Percentiles rank a stretch among this genome's conserved stretches.
Evolutionary conservation across 2,888 invertebrate genomes (phyloP).

Genomic region (Osmoderma eremita): DNA sequence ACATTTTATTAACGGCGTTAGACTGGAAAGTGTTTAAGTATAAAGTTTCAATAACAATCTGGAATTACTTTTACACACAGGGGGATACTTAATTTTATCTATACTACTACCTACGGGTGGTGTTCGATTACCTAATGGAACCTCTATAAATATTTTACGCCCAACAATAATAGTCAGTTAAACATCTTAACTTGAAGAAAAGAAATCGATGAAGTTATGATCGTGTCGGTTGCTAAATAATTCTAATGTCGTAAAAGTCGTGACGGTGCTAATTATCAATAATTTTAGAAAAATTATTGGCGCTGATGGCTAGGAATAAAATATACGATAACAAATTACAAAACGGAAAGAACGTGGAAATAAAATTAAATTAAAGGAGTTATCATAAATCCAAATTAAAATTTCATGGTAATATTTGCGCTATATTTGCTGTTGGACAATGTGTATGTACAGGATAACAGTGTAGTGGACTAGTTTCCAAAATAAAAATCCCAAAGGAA

Average conservation of each 20-base stretch:
- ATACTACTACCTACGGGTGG: background rate
- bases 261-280: background rate
- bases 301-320: background rate
- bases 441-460: background rate
- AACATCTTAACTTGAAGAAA: constrained; percentile 1
- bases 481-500: too few species aligned
- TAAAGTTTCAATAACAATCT: background rate
- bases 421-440: background rate
- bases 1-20: too few species aligned
- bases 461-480: too few species aligned
- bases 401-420: constrained; percentile 14
- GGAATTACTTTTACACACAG: background rate
- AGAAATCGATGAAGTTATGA: background rate
- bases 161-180: background rate
- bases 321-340: background rate
- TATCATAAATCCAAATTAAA: constrained; percentile 15
- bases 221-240: constrained; percentile 11
- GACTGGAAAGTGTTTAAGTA: background rate
- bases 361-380: constrained; percentile 18
- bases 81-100: too few species aligned
- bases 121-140: constrained; percentile 16
- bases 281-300: too few species aligned
- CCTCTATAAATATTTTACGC: background rate
- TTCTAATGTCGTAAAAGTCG: constrained; percentile 6
- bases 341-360: background rate